These are phyloP conservation scores for Ciona savignyi DNA, from an alignment of 23 tunicate genomes.

Conservation along the genomic window DNA sequence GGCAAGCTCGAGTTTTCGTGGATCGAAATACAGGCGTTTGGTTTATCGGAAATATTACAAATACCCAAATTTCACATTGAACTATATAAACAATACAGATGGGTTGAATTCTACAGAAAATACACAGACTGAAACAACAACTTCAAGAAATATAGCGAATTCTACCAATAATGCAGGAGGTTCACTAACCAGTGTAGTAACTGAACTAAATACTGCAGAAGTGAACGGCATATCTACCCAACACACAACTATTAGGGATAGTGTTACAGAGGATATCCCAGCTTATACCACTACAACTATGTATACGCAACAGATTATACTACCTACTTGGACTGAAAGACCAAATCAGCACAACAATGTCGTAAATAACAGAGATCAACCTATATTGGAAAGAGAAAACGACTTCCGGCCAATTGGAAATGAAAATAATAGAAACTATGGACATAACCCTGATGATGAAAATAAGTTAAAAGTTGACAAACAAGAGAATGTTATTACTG, in stretches of 20 bases:
- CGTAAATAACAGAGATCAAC: background rate
- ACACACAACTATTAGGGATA: background rate
- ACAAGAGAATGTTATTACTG: conserved; percentile 17
- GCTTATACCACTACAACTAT: background rate
- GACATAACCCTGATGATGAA: background rate
- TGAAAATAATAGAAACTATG: background rate
- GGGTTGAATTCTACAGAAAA: background rate
- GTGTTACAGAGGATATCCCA: background rate
- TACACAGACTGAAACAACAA: background rate
- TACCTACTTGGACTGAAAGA: background rate
- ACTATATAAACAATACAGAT: background rate
- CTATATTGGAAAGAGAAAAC: background rate
- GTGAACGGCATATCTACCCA: background rate
- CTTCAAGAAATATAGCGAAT: background rate
- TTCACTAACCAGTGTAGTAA: background rate
- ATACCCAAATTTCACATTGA: background rate
- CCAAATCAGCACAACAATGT: background rate
- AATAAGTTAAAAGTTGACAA: background rate
- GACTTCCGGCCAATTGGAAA: background rate
- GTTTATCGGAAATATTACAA: background rate
- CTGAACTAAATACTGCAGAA: background rate
- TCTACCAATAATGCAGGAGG: background rate
- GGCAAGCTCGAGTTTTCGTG: background rate
- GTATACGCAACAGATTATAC: background rate
- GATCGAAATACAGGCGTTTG: background rate